phyloP scores from a whole-genome alignment of 2,797 vertebrate genomes.

The Sebastes trivittatus region DNA sequence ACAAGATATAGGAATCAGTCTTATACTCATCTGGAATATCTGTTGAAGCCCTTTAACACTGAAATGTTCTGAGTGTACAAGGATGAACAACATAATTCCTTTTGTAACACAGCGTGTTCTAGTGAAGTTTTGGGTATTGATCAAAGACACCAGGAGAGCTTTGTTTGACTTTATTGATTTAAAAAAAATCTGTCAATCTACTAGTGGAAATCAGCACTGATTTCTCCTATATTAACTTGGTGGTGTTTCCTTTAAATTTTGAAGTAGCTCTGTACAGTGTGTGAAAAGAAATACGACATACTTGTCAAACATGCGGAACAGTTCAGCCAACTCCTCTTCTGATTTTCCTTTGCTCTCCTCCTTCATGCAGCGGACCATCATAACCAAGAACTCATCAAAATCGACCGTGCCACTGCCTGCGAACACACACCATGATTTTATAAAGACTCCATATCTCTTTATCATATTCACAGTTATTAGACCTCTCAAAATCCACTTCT shows the following conservation, averaged over 20 bases:
- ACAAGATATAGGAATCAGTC: constrained; percentile 8
- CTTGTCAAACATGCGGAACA: constrained; percentile 98
- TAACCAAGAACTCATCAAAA: constrained; percentile 98
- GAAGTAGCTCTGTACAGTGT: no score
- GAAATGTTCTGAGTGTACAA: not conserved
- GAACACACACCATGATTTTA: constrained; percentile 5
- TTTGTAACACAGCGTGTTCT: not conserved
- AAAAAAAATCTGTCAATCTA: not conserved
- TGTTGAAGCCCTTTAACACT: not conserved
- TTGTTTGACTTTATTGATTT: not conserved
- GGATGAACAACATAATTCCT: not conserved
- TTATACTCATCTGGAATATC: not conserved
- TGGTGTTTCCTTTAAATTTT: not conserved
- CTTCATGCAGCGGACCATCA: constrained; percentile 99
- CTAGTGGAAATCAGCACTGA: not conserved
- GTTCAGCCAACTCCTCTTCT: constrained; percentile 95
- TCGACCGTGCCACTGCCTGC: constrained; percentile 97
- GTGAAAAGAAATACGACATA: constrained; percentile 44
- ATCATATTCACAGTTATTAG: not conserved
- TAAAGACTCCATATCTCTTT: not conserved
- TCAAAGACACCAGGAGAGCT: not conserved
- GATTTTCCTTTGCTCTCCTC: constrained; percentile 99
- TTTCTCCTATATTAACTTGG: not conserved
- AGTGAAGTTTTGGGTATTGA: not conserved
- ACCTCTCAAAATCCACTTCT: not conserved